Conservation (phyloP, 2,888 invertebrate species). For the Melitaea athalia region DNA sequence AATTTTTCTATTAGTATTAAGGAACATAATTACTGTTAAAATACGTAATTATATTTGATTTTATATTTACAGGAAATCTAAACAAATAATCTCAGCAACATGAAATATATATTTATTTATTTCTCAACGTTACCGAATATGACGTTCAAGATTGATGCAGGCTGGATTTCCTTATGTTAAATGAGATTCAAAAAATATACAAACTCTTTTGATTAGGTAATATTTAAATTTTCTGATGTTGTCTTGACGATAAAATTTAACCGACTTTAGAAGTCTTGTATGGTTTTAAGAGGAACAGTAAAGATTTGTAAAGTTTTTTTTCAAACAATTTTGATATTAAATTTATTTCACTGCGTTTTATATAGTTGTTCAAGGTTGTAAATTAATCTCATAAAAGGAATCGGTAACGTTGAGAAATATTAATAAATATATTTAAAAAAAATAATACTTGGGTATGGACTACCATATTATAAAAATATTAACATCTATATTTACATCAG, state of each 20-base stretch:
- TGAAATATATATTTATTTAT: conserved; percentile 56
- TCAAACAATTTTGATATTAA: too few species aligned
- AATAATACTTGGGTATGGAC: conserved; percentile 61
- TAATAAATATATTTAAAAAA: conserved; percentile 55
- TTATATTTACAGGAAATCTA: conserved; percentile 66
- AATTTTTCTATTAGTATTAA: conserved; percentile 39
- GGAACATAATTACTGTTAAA: conserved; percentile 62
- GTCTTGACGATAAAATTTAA: conserved; percentile 33
- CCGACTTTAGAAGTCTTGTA: neutral
- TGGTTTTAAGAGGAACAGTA: too few species aligned
- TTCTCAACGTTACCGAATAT: conserved; percentile 57
- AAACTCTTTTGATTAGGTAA: conserved; percentile 25
- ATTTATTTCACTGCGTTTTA: too few species aligned
- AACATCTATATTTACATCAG: conserved; percentile 76
- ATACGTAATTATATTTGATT: conserved; percentile 47
- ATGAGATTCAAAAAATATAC: conserved; percentile 44
- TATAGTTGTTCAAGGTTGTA: neutral
- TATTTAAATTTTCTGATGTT: conserved; percentile 13
- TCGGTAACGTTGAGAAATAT: conserved; percentile 71
- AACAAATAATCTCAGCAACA: conserved; percentile 76
- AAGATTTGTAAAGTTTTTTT: too few species aligned
- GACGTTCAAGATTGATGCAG: conserved; percentile 36
- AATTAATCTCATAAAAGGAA: conserved; percentile 51
- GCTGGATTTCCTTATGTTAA: conserved; percentile 39
- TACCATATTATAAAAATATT: conserved; percentile 75